Conservation (phyloP, 1,140 invertebrate genomes). For the Samia ricini region DNA sequence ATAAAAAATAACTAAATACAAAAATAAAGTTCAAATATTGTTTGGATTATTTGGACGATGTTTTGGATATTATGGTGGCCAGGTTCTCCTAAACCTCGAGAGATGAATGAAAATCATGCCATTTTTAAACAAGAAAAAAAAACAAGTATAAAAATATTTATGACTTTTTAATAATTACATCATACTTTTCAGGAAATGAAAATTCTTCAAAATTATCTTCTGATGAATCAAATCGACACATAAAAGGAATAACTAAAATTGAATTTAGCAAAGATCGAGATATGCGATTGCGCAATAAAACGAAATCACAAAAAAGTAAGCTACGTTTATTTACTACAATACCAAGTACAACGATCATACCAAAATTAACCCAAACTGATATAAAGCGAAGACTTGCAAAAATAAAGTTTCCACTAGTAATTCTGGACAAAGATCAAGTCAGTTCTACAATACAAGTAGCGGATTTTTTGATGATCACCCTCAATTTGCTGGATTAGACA, state of each 20-base stretch:
- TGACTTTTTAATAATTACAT: background rate
- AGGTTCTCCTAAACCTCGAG: too few relatives aligned
- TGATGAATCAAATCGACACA: conserved; percentile 21
- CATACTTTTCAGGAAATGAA: conserved; percentile 2
- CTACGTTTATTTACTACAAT: conserved; percentile 29
- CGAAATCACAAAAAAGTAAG: conserved; percentile 26
- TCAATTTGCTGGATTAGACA: conserved; percentile 51
- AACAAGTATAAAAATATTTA: too few relatives aligned
- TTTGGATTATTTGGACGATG: too few relatives aligned
- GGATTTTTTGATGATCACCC: conserved; percentile 32
- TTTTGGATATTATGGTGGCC: too few relatives aligned
- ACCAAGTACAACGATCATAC: conserved; percentile 22
- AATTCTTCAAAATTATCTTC: conserved; percentile 5
- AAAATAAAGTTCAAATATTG: too few relatives aligned
- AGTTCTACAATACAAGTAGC: conserved; percentile 35
- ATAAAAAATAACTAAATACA: too few relatives aligned
- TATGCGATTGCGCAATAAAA: conserved; percentile 6
- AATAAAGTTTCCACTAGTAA: conserved; percentile 49
- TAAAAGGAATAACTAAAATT: conserved; percentile 44
- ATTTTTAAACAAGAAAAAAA: too few relatives aligned
- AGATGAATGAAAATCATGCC: too few relatives aligned
- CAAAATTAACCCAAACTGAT: conserved; percentile 48
- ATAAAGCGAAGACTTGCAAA: conserved; percentile 44
- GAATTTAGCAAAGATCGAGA: conserved; percentile 39
- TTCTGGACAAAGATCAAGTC: conserved; percentile 53